A percentile compares a stretch with the other conserved stretches of the same genome.
Conservation (phyloP, 2,797 vertebrate species). For the Enteromius mattozi region DNA sequence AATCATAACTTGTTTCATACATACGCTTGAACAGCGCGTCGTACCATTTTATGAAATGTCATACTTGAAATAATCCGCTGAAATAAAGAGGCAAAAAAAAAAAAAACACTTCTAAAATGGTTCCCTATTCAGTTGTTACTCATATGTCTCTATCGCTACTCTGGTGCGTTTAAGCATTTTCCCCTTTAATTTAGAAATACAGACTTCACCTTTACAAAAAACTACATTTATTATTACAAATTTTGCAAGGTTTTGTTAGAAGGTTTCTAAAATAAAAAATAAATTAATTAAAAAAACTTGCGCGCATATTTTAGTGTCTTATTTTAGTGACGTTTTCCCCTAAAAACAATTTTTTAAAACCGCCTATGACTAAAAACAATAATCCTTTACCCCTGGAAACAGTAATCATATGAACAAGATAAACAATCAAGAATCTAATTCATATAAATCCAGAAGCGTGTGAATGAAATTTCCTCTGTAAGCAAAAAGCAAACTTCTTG, state of each 20-base stretch:
- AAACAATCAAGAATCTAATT: background rate
- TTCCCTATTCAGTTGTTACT: background rate
- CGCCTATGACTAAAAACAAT: background rate
- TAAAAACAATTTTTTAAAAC: background rate
- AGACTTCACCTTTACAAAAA: background rate
- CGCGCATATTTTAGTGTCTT: background rate
- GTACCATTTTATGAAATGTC: background rate
- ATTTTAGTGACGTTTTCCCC: background rate
- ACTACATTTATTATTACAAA: background rate
- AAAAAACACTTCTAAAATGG: background rate
- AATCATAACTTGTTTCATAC: constrained; percentile 52
- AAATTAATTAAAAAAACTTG: background rate
- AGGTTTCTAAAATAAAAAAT: background rate
- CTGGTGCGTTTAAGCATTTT: background rate
- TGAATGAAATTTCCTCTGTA: background rate
- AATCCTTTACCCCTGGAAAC: background rate
- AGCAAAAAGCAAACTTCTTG: background rate
- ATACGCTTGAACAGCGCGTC: constrained; percentile 1
- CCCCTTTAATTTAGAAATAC: background rate
- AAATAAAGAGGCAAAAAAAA: background rate
- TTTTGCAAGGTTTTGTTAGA: background rate
- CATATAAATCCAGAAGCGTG: background rate
- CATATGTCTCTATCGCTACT: background rate
- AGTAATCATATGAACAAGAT: background rate
- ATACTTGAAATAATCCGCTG: constrained; percentile 11